A percentile compares a stretch with the other conserved stretches of the same genome.
Evolutionary conservation across 2,888 invertebrate genomes (phyloP).

Genomic region (Eupithecia pulchellata): DNA sequence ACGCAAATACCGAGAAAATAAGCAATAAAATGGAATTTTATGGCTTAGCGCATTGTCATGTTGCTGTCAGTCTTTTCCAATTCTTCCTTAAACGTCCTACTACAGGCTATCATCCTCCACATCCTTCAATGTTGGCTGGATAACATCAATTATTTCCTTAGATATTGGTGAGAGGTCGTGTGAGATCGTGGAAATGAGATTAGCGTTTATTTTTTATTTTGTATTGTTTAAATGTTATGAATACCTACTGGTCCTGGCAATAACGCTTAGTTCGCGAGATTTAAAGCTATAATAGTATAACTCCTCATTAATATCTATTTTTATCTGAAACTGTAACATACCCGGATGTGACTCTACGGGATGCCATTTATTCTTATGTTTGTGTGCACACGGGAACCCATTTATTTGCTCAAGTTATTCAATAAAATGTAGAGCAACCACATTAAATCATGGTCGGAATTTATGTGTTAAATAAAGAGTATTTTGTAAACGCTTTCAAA

Average conservation of each 20-base stretch:
- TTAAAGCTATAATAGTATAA: not conserved
- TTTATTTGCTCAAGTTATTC: conserved; percentile 12
- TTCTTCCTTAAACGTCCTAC: too few relatives aligned
- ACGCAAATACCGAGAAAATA: conserved; percentile 31
- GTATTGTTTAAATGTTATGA: too few relatives aligned
- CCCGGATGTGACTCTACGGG: conserved; percentile 12
- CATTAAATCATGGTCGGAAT: conserved; percentile 14
- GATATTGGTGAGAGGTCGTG: not conserved
- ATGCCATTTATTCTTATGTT: conserved; percentile 14
- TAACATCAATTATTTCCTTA: not conserved
- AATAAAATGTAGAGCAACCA: conserved; percentile 15
- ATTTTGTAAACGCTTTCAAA: conserved; percentile 16
- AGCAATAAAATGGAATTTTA: not conserved
- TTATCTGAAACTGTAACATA: conserved; percentile 13
- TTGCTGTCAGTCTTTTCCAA: not conserved
- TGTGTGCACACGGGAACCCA: conserved; percentile 7
- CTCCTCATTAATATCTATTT: not conserved
- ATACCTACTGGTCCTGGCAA: not conserved
- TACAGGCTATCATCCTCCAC: not conserved
- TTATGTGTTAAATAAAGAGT: conserved; percentile 13
- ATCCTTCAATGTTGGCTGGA: not conserved
- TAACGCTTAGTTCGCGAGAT: not conserved
- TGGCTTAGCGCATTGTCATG: not conserved
- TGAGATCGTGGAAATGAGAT: not conserved
- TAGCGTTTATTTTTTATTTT: too few relatives aligned